Base-by-base conservation (phyloP, 2,888 invertebrate genomes). In the Mesochorus sp. region DNA sequence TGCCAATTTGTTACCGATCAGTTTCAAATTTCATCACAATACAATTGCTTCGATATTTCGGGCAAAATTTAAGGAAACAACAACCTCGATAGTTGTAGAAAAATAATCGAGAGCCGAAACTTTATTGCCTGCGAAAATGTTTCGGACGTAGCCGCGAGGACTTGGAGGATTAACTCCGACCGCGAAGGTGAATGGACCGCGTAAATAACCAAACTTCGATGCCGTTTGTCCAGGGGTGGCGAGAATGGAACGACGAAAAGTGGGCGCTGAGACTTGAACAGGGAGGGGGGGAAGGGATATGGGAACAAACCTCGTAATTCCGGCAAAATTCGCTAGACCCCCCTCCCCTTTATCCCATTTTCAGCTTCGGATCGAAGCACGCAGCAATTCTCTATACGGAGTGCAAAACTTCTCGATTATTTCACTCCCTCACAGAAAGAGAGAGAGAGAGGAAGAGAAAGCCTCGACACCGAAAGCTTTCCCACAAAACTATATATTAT, bases 241-340 rank as follows among this genome's bases (percentile, higher is more conserved):
- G 26, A 70, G 64, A 59, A 59, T 67, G 28, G 44, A 19, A 62
- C 8, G 44, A 44, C 10, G 14, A 24, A 47, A 76, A 53, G 64
- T 64, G 55, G 76, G 57, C 68, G 68, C 55, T 62, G 51, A 31
- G 31, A n/a, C 47, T n/a, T n/a, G n/a, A n/a, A 67, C 59, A 53
- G 71, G n/a, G 79, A 74, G 75, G 71, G 57, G 71, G 31, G 59
- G 72, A 79, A 78, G 80, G 17, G 37, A 39, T 37, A 31, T 37
- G 73, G 49, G 73, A 70, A 67, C 57, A 75, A 55, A 76, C 73
- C 79, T 73, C 76, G 76, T 79, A 79, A 76, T 68, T 75, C 64
- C 44, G 31, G 59, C 39, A 61, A 72, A 72, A 72, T 76, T 72
- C 72, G 59, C 44, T 59, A 53, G 44, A 49, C 24, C 53, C 59